Base-by-base conservation (phyloP, 2,888 invertebrate species). In the Dendrolimus pini region DNA sequence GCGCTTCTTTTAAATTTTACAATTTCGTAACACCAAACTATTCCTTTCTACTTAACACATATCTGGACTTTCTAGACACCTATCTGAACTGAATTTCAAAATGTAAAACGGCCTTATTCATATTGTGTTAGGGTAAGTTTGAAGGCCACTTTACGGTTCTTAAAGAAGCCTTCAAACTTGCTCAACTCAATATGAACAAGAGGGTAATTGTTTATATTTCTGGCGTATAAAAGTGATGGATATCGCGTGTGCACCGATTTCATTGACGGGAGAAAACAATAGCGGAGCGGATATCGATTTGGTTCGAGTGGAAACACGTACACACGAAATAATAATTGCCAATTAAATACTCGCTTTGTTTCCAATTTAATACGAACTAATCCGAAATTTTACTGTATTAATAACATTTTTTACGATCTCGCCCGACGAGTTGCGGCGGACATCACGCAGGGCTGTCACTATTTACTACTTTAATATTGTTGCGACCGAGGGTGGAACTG, bases 361-460 rank as follows among this genome's bases (percentile, higher is more conserved):
- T 84, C 85, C 78, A 85, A 85, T 88, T 85, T 83, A 85, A 87
- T 84, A 83, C 82, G 77, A 85, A 80, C 83, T 85, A 87, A 88
- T 86, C 86, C 78, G 82, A 89, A 88, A 87, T 86, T 89, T 88
- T 82, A 88, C 84, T 88, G 87, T 83, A 88, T 86, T 85, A 86
- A 85, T 85, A 85, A 85, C 83, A 83, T 83, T 76, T 78, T 89
- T 89, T 89, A 89, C 78, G 86, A 85, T 66, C 70, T 72, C 67
- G 59, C 53, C 60, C 14, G 62, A 55, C 69, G 47, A 47, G 47
- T 47, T 47, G 9, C 66, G 67, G 70, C 69, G 69, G 75, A 77
- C 75, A 78, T 77, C 75, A 78, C 66, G 65, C 71, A 70, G 74
- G 70, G 70, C 60, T 63, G 70, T 65, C 58, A 41, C 53, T 7